Percentiles rank a stretch among this genome's conserved stretches.
These are phyloP conservation scores for Pseudochaenichthys georgianus DNA, from an alignment of 2,797 vertebrate species.

Conservation along the genomic window DNA sequence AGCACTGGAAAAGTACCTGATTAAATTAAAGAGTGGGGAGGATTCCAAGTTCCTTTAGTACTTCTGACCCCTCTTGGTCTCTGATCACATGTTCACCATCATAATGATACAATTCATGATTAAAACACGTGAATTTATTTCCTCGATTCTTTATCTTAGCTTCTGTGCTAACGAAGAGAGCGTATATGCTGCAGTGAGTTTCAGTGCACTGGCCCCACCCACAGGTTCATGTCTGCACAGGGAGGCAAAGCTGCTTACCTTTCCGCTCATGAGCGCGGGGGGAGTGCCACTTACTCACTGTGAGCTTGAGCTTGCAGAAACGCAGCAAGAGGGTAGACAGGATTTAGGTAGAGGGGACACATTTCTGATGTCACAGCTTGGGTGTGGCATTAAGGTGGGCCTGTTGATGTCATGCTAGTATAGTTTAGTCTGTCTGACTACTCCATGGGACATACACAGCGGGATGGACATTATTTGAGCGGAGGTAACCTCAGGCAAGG, in stretches of 20 bases:
- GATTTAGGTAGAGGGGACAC: conserved; percentile 66
- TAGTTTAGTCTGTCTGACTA: conserved; percentile 56
- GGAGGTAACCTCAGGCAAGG: conserved; percentile 48
- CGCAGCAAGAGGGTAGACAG: conserved; percentile 42
- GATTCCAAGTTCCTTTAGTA: not conserved
- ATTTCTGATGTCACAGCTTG: conserved; percentile 76
- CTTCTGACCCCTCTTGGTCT: not conserved
- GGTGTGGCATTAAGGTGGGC: conserved; percentile 81
- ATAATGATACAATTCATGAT: conserved; percentile 27
- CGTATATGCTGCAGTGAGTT: conserved; percentile 25
- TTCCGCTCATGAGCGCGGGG: conserved; percentile 76
- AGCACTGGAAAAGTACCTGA: conserved; percentile 63
- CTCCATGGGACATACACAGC: conserved; percentile 61
- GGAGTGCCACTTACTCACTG: conserved; percentile 50
- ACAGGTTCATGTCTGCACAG: conserved; percentile 70
- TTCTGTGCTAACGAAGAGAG: conserved; percentile 6
- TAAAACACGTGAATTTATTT: conserved; percentile 25
- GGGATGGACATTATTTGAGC: conserved; percentile 69
- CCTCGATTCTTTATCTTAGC: not conserved
- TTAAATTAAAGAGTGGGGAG: conserved; percentile 54
- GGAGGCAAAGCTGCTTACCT: conserved; percentile 85
- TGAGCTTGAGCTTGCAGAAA: conserved; percentile 46
- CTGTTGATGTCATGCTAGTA: conserved; percentile 37
- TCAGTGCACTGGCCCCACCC: conserved; percentile 58
- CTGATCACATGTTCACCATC: conserved; percentile 25